phyloP scores from a whole-genome alignment of 2,113 vertebrate species.

The Phocoena sinus region DNA sequence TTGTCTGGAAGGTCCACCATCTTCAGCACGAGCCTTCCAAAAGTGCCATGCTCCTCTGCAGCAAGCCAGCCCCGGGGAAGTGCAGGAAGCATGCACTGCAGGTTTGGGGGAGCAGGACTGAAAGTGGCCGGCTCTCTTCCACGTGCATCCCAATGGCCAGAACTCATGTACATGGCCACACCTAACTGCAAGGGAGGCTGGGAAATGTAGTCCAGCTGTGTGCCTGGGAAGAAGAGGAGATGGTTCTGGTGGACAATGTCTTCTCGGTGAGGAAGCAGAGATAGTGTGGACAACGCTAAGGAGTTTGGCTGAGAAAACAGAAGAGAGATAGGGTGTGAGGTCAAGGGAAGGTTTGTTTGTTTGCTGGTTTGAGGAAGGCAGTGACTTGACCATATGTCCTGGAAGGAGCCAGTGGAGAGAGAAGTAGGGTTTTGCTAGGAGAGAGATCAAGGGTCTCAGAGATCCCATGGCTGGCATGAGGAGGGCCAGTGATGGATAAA shows the following conservation, averaged over 20 bases:
- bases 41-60: no score
- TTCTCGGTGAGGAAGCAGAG: background rate
- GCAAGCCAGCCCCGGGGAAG: background rate
- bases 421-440: background rate
- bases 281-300: background rate
- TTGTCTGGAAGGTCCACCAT: background rate
- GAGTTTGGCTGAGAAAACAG: background rate
- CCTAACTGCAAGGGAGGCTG: background rate
- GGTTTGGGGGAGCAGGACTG: background rate
- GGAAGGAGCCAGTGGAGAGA: background rate
- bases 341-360: background rate
- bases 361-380: background rate
- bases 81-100: background rate
- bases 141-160: background rate
- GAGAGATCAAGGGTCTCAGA: background rate
- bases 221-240: background rate
- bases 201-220: conserved; percentile 1
- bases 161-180: background rate
- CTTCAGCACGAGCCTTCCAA: background rate
- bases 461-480: background rate
- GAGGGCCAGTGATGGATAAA: background rate
- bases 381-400: background rate
- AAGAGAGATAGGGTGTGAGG: background rate
- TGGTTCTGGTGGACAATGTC: background rate
- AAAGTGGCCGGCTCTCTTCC: background rate